These are phyloP conservation scores for Philereme transversata DNA, from an alignment of 2,888 invertebrate species.

Conservation along the genomic window DNA sequence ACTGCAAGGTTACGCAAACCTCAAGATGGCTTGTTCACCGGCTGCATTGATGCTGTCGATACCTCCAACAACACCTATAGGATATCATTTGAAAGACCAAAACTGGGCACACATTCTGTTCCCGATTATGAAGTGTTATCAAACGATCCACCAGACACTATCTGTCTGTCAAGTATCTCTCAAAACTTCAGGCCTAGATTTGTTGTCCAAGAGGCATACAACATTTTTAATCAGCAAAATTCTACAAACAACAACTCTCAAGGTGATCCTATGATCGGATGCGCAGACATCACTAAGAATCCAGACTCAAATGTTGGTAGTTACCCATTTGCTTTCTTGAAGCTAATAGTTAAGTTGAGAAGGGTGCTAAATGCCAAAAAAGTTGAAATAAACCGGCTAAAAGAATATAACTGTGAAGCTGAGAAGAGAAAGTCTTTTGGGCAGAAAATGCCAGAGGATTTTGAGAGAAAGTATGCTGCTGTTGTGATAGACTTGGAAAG, in stretches of 20 bases:
- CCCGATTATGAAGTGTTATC: slow-evolving; percentile 98
- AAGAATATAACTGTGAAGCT: slow-evolving; percentile 95
- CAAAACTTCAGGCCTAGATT: slow-evolving; percentile 91
- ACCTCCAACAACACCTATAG: slow-evolving; percentile 97
- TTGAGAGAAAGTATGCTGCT: slow-evolving; percentile 95
- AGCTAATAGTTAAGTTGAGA: slow-evolving; percentile 93
- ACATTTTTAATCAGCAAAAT: slow-evolving; percentile 61
- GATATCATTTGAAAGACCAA: slow-evolving; percentile 96
- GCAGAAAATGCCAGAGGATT: slow-evolving; percentile 91
- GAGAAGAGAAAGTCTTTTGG: slow-evolving; percentile 93
- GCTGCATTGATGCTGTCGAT: slow-evolving; percentile 97
- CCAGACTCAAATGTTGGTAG: slow-evolving; percentile 86
- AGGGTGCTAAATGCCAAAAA: slow-evolving; percentile 93
- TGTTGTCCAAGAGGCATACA: slow-evolving; percentile 83
- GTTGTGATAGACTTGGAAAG: slow-evolving; percentile 94
- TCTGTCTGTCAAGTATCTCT: slow-evolving; percentile 92
- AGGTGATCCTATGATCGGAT: slow-evolving; percentile 89
- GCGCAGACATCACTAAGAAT: slow-evolving; percentile 67
- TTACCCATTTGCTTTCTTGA: slow-evolving; percentile 93
- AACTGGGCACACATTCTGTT: slow-evolving; percentile 97
- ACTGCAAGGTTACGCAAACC: slow-evolving; percentile 95
- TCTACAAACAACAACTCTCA: slow-evolving; percentile 71
- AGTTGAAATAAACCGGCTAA: slow-evolving; percentile 90
- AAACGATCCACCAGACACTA: slow-evolving; percentile 95
- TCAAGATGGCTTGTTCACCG: slow-evolving; percentile 97